Percentiles rank a stretch among this genome's conserved stretches.
phyloP scores from a whole-genome alignment of 2,888 invertebrate species.

The Anthrax anthrax region DNA sequence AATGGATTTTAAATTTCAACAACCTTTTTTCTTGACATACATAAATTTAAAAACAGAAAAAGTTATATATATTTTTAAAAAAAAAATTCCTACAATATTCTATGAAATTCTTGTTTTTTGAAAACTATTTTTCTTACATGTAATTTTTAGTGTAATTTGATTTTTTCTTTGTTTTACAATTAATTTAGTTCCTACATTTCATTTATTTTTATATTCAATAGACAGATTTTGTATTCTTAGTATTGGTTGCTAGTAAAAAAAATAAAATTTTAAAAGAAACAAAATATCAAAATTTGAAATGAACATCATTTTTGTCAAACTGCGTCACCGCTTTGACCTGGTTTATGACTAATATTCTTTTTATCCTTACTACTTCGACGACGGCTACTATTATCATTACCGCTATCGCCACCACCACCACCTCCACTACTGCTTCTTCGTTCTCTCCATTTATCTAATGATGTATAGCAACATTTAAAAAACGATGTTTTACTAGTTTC shows the following conservation, averaged over 20 bases:
- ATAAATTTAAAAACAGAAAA: no score
- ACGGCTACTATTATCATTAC: neutral
- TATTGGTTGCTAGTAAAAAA: no score
- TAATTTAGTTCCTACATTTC: no score
- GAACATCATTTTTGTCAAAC: constrained; percentile 1
- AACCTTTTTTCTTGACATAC: no score
- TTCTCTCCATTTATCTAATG: constrained; percentile 32
- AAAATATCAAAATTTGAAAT: neutral
- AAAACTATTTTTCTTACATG: no score
- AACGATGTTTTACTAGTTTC: constrained; percentile 15
- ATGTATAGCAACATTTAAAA: constrained; percentile 33
- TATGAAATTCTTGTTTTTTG: no score
- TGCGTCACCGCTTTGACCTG: neutral
- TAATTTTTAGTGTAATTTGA: no score
- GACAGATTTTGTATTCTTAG: no score
- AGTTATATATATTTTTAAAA: no score
- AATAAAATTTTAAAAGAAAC: neutral
- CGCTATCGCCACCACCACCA: neutral
- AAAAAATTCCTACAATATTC: no score
- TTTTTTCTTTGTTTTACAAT: neutral
- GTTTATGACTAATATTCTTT: neutral
- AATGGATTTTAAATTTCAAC: no score
- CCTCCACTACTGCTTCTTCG: constrained; percentile 6
- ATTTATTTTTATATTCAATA: no score
- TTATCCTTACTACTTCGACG: neutral